Percentiles rank a stretch among this genome's conserved stretches.
phyloP scores from a whole-genome alignment of 2,888 invertebrate genomes.

The Rhagonycha lutea region DNA sequence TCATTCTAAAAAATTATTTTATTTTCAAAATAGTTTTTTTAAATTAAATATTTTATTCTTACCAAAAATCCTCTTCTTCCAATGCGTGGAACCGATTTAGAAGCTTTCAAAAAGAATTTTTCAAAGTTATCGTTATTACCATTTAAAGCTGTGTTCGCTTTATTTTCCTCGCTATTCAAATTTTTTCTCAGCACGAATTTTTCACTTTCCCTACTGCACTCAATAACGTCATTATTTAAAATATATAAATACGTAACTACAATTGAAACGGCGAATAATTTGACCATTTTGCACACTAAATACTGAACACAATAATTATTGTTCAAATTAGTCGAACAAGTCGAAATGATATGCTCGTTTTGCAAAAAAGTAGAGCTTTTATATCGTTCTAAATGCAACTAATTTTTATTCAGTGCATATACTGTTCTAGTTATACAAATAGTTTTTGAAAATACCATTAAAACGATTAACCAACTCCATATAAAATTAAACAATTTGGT shows the following conservation, averaged over 20 bases:
- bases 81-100: conserved; percentile 57
- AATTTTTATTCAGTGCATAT: neutral
- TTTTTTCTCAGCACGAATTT: conserved; percentile 38
- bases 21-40: neutral
- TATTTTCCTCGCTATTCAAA: conserved; percentile 33
- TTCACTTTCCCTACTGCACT: conserved; percentile 16
- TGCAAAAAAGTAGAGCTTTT: neutral
- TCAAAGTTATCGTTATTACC: conserved; percentile 52
- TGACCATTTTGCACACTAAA: neutral
- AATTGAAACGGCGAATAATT: neutral
- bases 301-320: neutral
- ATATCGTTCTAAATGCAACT: neutral
- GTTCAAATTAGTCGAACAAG: neutral
- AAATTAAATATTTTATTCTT: neutral
- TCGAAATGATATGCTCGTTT: neutral
- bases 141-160: conserved; percentile 11
- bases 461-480: neutral
- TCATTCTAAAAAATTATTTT: neutral
- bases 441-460: neutral
- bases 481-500: neutral
- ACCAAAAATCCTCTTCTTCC: conserved; percentile 48
- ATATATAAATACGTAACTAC: neutral
- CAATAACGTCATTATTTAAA: neutral
- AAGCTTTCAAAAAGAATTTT: conserved; percentile 57
- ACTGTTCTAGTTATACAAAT: neutral